Percentiles rank a stretch among this genome's conserved stretches.
phyloP scores from a whole-genome alignment of 2,113 vertebrate genomes.

The Eidolon helvum region DNA sequence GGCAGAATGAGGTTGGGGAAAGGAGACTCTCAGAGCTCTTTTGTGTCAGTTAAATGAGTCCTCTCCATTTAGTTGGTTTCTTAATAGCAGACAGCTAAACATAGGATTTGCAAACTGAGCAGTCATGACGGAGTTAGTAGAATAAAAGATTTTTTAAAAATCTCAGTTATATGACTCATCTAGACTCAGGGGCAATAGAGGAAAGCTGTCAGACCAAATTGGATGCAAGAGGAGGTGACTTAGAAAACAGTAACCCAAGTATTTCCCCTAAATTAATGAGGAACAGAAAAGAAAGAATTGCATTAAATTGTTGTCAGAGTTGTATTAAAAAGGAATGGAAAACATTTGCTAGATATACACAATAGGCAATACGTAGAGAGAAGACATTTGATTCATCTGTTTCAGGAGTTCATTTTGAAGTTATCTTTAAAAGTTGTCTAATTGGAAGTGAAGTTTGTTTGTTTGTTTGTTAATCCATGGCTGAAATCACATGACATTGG shows the following conservation, averaged over 20 bases:
- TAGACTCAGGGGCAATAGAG: neutral
- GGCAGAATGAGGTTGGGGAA: constrained; percentile 68
- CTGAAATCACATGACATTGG: neutral
- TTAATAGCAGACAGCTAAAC: constrained; percentile 13
- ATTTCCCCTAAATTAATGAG: neutral
- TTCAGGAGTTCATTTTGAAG: neutral
- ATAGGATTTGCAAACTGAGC: constrained; percentile 4
- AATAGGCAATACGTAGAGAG: neutral
- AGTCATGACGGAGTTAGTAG: neutral
- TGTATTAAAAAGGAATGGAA: neutral
- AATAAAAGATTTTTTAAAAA: neutral
- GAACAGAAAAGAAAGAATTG: neutral
- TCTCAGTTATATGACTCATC: neutral
- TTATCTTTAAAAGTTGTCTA: neutral
- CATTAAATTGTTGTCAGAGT: neutral
- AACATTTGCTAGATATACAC: neutral
- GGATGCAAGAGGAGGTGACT: neutral
- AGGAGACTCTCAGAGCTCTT: constrained; percentile 72
- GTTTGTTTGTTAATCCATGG: neutral
- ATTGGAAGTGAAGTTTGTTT: neutral
- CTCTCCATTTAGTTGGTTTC: neutral
- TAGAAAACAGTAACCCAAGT: neutral
- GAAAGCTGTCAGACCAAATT: neutral
- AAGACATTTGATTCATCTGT: neutral
- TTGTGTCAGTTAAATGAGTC: constrained; percentile 57